Evolutionary conservation across 35 echinoderm and acorn worm species (phyloP), one percentile per base, ranked within the genome.

Genomic region (Hemicentrotus pulcherrimus): DNA sequence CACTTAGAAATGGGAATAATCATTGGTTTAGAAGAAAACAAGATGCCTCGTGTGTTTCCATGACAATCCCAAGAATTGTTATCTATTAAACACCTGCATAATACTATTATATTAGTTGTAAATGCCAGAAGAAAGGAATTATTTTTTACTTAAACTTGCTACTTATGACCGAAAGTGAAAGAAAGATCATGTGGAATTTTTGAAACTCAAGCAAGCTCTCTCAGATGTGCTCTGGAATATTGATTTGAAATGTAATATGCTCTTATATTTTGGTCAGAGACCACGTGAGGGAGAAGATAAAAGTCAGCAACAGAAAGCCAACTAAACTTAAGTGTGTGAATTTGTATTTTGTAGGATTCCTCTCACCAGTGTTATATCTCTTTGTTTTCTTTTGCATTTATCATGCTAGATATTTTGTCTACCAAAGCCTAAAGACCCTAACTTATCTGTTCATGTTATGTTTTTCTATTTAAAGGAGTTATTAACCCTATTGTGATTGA

Each of bases 291-390:
- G 9, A 7, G 61, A 55, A 55, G 15, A 55, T 14, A 55, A 55
- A 55, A 12, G 15, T 10, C 48, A 55, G 50, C 50, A 55, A 55
- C 28, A 28, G 65, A 90, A 18, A 90, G 88, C 88, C 88, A 90
- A 41, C 88, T 90, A 33, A 90, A 90, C 88, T 45, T 86, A 90
- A 90, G 88, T 90, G 88, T 90, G 88, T 90, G 88, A 90, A 16
- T 90, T 90, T 90, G 88, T 90, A 90, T 90, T 78, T 90, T 90
- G 32, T 90, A 90, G 31, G 15, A 90, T 35, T 90, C 14, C 19
- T 90, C 88, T 90, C 88, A 90, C 4, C 32, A 32, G 24, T 90
- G 46, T 90, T 47, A 31, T 35, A 33, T 90, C 88, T 45, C 15
- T 35, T 59, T 90, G 31, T 90, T 45, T 90, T 90, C 32, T 90